phyloP scores from a whole-genome alignment of 2,113 vertebrate genomes.

The Melanerpes formicivorus region DNA sequence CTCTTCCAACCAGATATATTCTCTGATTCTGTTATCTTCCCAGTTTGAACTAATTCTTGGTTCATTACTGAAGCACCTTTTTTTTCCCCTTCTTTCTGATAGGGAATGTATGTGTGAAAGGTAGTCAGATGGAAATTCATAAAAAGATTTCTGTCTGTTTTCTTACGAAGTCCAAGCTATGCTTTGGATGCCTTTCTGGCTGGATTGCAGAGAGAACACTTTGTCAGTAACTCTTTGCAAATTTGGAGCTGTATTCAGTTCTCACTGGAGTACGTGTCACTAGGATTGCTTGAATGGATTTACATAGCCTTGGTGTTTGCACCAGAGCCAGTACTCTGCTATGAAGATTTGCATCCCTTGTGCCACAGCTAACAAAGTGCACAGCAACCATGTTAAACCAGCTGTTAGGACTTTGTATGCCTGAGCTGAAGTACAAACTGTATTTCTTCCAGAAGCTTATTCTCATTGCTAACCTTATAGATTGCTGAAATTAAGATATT shows the following conservation, averaged over 20 bases:
- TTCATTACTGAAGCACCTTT: background rate
- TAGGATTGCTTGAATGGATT: background rate
- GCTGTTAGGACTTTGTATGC: background rate
- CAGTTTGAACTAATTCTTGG: background rate
- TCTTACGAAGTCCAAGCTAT: background rate
- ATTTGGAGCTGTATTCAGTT: background rate
- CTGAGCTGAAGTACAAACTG: background rate
- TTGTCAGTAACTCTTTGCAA: conserved; percentile 14
- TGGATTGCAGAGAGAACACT: background rate
- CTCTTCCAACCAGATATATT: too few species aligned
- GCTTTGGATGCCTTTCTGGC: background rate
- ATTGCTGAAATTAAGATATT: background rate
- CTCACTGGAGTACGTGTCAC: background rate
- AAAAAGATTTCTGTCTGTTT: background rate
- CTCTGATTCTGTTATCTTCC: background rate
- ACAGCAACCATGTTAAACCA: background rate
- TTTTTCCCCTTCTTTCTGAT: background rate
- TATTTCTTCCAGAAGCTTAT: background rate
- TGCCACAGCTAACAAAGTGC: background rate
- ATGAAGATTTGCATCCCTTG: background rate
- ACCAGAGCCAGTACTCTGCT: background rate
- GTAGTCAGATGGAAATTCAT: background rate
- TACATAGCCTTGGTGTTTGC: background rate
- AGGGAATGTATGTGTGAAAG: background rate
- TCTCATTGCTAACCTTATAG: background rate